phyloP scores from a whole-genome alignment of 2,888 invertebrate genomes.

The Agrochola litura region DNA sequence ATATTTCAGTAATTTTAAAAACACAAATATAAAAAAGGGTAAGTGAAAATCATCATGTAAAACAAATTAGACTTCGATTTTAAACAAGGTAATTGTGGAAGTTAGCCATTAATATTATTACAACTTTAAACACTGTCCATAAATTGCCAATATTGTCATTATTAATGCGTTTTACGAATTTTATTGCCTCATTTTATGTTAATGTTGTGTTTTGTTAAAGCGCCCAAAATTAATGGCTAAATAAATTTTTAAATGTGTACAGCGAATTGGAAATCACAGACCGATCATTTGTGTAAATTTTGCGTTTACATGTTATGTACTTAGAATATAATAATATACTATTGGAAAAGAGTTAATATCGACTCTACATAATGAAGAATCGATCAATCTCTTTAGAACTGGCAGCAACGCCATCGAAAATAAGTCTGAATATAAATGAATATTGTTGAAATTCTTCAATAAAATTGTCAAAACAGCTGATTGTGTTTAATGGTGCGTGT shows the following conservation, averaged over 20 bases:
- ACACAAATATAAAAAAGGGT: not conserved
- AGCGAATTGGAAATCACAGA: constrained; percentile 24
- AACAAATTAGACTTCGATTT: not conserved
- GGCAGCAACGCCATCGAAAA: constrained; percentile 4
- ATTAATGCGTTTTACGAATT: constrained; percentile 39
- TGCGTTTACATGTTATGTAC: constrained; percentile 15
- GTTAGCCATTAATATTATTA: constrained; percentile 21
- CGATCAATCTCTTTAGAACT: constrained; percentile 6
- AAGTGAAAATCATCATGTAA: not conserved
- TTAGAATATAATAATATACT: constrained; percentile 7
- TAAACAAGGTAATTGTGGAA: constrained; percentile 1
- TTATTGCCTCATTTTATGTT: constrained; percentile 46
- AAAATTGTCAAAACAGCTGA: constrained; percentile 10
- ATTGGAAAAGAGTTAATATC: constrained; percentile 15
- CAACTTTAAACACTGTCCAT: constrained; percentile 32
- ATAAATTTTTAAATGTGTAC: constrained; percentile 33
- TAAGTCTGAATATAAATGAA: not conserved
- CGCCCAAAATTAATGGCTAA: constrained; percentile 38
- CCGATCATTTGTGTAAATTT: constrained; percentile 31
- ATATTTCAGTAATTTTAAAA: not conserved
- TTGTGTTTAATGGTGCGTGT: constrained; percentile 14
- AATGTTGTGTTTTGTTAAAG: constrained; percentile 39
- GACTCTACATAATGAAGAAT: not conserved
- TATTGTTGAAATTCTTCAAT: constrained; percentile 1
- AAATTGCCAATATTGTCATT: constrained; percentile 44